A percentile compares a stretch with the other conserved stretches of the same genome.
phyloP scores from a whole-genome alignment of 2,888 invertebrate species.

The Prenolepis imparis region DNA sequence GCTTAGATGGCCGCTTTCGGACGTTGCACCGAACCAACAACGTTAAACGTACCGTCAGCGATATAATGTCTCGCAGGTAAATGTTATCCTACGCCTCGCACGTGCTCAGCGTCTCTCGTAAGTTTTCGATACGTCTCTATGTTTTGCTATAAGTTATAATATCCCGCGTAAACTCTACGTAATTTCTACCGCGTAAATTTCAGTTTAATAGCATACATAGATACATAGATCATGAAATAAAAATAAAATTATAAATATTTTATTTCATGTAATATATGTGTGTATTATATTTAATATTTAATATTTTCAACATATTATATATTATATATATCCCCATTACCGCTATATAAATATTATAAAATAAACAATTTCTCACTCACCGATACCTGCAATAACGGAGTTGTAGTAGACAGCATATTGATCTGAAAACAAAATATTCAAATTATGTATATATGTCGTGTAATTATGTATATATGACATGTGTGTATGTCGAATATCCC shows the following conservation, averaged over 20 bases:
- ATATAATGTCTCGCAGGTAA: constrained; percentile 68
- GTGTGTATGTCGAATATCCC: no score
- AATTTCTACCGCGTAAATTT: background rate
- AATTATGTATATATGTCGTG: no score
- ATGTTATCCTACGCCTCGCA: constrained; percentile 38
- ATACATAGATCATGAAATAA: background rate
- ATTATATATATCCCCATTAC: no score
- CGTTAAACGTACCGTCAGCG: constrained; percentile 72
- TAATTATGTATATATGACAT: no score
- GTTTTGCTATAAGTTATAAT: background rate
- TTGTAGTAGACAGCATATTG: no score
- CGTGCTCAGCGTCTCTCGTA: constrained; percentile 57
- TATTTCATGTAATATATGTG: background rate
- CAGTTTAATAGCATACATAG: background rate
- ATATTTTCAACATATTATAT: no score
- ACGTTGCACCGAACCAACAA: constrained; percentile 76
- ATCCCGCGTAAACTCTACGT: background rate
- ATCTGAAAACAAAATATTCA: no score
- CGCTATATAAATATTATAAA: no score
- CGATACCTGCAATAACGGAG: no score
- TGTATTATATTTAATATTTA: no score
- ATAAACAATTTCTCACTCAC: no score
- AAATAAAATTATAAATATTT: background rate
- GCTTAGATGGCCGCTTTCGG: constrained; percentile 76
- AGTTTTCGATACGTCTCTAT: constrained; percentile 46